Base-by-base conservation (phyloP, 2,113 vertebrate species). In the Lipotes vexillifer region DNA sequence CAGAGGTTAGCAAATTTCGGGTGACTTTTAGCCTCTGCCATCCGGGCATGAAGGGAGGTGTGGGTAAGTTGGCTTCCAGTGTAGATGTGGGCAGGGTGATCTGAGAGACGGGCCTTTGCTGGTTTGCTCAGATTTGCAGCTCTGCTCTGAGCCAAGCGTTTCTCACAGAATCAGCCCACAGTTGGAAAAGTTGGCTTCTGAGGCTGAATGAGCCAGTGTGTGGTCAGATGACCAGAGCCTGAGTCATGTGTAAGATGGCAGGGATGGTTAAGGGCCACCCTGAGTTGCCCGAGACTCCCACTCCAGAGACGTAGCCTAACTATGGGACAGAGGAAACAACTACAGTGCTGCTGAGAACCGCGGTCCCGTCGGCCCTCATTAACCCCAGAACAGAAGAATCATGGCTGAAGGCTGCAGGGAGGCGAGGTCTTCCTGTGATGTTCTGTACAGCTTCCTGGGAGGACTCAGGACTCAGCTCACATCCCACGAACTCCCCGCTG, bases 31-130 rank as follows among this genome's bases (percentile, higher is more conserved):
- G 31, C 63, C 66, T 80, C 49, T 38, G 44, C 72, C 36, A 25
- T 46, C 25, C 23, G 13, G 69, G n/a, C 44, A 38, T 46, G 84
- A 36, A 46, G 65, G 29, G 36, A 36, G 14, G 49, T 36, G 44
- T 44, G 52, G 41, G 82, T 10, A 68, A 63, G 2, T 27, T 80
- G 88, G 83, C 41, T 92, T 95, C 95, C 97, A 90, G 96, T 46
- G 93, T 66, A 57, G 63, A 41, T 36, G 77, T 11, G 31, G 20
- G 71, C 2, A 5, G 31, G 63, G 29, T 13, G 7, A 44, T 23
- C 29, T 29, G 57, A 77, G 77, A 83, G 71, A 33, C 33, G n/a
- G 85, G 74, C 38, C 55, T 84, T 59, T 5, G 63, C 33, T 90
- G 31, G 27, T 55, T 38, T 17, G 49, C 81, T 65, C 83, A 74